Conservation (phyloP, 2,888 invertebrate genomes). For the Chirona hameri region DNA sequence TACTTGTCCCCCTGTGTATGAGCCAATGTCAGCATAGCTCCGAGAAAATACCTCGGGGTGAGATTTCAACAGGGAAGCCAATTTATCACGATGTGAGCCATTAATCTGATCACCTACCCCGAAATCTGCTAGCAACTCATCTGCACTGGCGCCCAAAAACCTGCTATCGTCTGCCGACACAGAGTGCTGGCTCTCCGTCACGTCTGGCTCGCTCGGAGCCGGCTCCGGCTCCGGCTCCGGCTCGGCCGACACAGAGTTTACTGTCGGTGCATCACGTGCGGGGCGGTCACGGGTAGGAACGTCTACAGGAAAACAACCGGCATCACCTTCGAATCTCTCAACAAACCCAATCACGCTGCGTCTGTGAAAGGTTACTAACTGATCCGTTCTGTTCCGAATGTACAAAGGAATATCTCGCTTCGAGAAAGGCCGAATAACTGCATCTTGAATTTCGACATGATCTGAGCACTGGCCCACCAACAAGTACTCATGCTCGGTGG, state of each 20-base stretch:
- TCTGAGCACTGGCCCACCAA: neutral
- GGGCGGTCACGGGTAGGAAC: neutral
- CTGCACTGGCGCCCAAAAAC: neutral
- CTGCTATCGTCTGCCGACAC: neutral
- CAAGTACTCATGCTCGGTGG: neutral
- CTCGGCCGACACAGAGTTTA: neutral
- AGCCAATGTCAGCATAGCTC: neutral
- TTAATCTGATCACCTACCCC: neutral
- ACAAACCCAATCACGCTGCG: neutral
- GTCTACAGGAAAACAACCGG: neutral
- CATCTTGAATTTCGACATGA: neutral
- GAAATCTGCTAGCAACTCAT: neutral
- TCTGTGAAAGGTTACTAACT: neutral
- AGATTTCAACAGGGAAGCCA: neutral
- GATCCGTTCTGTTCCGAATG: neutral
- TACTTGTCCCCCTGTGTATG: neutral
- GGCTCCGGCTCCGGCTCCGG: neutral
- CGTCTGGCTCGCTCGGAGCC: neutral
- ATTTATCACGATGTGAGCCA: neutral
- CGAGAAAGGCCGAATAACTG: neutral
- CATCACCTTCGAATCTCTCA: neutral
- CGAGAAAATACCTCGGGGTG: neutral
- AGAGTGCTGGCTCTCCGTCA: neutral
- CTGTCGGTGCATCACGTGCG: neutral
- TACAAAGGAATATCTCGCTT: neutral